Conservation (phyloP, 2,888 invertebrate species). For the Myopa testacea region DNA sequence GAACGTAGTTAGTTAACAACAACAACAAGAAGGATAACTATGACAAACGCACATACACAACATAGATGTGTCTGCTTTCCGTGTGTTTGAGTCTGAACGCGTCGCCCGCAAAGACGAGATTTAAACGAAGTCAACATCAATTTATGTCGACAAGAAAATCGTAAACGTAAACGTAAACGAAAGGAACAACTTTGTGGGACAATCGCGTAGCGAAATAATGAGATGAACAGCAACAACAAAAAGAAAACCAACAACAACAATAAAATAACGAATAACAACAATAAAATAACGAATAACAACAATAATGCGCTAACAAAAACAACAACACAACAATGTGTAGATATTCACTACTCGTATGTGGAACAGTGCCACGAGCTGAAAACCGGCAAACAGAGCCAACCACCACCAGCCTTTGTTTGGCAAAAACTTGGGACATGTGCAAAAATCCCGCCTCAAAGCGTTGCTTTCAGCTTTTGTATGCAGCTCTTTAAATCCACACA, state of each 20-base stretch:
- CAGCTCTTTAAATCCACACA: slow-evolving; percentile 3
- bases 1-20: too few species aligned
- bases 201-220: slow-evolving; percentile 17
- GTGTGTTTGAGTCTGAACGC: background rate
- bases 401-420: slow-evolving; percentile 5
- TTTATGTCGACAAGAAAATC: slow-evolving; percentile 14
- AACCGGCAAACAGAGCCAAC: background rate
- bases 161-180: slow-evolving; percentile 32
- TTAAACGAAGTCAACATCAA: slow-evolving; percentile 31
- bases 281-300: background rate
- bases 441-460: background rate
- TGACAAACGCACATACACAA: background rate
- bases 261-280: background rate
- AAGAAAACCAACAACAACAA: background rate
- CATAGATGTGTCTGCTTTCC: background rate
- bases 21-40: slow-evolving; percentile 4
- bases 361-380: slow-evolving; percentile 20
- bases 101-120: slow-evolving; percentile 8
- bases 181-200: slow-evolving; percentile 35
- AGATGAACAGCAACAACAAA: background rate
- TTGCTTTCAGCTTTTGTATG: background rate
- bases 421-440: background rate
- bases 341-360: background rate
- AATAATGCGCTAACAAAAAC: background rate
- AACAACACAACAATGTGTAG: background rate